phyloP scores from a whole-genome alignment of 1,140 invertebrate genomes.

The Thaumatotibia leucotreta region DNA sequence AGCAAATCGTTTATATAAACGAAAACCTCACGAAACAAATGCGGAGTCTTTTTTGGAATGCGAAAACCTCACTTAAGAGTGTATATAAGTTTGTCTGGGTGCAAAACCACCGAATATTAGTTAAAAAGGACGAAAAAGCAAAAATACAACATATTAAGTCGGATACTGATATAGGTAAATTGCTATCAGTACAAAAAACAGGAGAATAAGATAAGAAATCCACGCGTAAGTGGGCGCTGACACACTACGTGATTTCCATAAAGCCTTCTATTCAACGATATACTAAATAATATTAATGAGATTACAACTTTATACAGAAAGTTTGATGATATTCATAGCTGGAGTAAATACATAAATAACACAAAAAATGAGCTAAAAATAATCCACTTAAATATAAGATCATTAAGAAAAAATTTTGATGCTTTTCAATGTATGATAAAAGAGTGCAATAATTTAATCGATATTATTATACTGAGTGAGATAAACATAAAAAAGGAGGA shows the following conservation, averaged over 20 bases:
- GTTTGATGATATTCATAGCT: no score
- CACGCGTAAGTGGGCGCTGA: not conserved
- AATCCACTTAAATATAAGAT: constrained; percentile 30
- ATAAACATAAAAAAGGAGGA: constrained; percentile 32
- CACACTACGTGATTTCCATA: not conserved
- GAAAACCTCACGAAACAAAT: constrained; percentile 26
- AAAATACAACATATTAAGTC: constrained; percentile 25
- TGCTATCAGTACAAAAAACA: not conserved
- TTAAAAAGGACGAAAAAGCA: constrained; percentile 24
- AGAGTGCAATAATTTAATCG: constrained; percentile 12
- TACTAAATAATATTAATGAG: not conserved
- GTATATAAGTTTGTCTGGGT: no score
- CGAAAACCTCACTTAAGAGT: no score
- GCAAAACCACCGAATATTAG: constrained; percentile 23
- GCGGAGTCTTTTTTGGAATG: constrained; percentile 23
- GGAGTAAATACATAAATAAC: constrained; percentile 3
- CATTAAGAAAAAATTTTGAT: constrained; percentile 28
- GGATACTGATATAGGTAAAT: constrained; percentile 3
- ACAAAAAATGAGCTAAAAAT: constrained; percentile 15
- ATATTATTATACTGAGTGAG: constrained; percentile 31
- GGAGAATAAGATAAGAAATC: not conserved
- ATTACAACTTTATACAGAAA: no score
- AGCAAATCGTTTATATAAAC: constrained; percentile 26
- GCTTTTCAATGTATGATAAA: constrained; percentile 20
- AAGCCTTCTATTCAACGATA: not conserved